Base-by-base conservation (phyloP, 2,797 vertebrate genomes). In the Spinibarbus caldwelli region DNA sequence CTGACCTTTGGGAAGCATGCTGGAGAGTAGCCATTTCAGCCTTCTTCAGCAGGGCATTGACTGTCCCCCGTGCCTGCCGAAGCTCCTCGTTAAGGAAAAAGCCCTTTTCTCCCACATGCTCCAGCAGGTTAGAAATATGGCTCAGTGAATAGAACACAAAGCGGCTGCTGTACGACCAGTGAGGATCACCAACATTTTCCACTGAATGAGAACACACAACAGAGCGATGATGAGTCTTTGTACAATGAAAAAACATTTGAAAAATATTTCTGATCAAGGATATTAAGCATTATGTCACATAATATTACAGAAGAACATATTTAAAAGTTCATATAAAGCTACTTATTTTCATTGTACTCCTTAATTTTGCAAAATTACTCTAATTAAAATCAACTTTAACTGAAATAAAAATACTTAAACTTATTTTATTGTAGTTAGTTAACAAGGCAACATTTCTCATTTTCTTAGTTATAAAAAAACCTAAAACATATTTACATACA, bases 151-250 rank as follows among this genome's bases (percentile, higher is more conserved):
- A 93, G 3, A 94, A 89, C 64, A 96, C 79, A 79, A 95, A 96
- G 81, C 91, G 94, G 87, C 95, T 95, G 90, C 95, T 95, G 90
- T 93, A 92, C 19, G 95, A 92, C 94, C 93, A 95, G 89, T 95
- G 95, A 19, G 87, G 86, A 87, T 94, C 91, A 31, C 92, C 94
- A 64, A 93, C 92, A 21, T 6, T 90, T 80, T 95, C 92, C 31
- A 93, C 95, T 96, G 87, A 9, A 68, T 15, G 41, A 26, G 26
- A 19, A 84, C 17, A 91, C 64, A 86, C 14, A 57, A 15, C 10
- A 11, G 23, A 62, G 23, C 6, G 34, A 47, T 66, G 23, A 59
- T 17, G 66, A 59, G 52, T 41, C 6, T 14, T 9, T 36, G 62
- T 23, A n/a, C 15, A 49, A 45, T 12, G 6, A 26, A n/a, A n/a